Conservation (phyloP, 2,113 vertebrate species). For the Sigmodon hispidus region DNA sequence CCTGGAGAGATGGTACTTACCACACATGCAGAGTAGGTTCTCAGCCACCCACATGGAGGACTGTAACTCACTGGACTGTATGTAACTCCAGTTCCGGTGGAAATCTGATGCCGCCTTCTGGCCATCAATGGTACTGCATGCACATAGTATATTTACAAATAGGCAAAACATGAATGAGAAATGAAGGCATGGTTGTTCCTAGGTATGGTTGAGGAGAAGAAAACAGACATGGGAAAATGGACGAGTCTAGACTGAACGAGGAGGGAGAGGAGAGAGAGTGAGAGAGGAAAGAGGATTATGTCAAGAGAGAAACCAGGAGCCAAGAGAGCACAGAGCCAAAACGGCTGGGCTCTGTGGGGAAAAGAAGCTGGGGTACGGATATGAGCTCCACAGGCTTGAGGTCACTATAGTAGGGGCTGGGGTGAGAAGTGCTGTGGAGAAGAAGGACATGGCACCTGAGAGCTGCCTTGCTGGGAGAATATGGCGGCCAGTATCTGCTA, state of each 20-base stretch:
- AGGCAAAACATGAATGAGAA: background rate
- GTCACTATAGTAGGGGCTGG: background rate
- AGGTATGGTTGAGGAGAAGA: background rate
- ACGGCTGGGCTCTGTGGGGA: background rate
- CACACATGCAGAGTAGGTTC: background rate
- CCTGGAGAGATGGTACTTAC: background rate
- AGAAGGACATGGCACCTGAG: background rate
- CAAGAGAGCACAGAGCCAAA: background rate
- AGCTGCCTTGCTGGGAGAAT: background rate
- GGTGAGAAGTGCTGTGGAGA: background rate
- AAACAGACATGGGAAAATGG: background rate
- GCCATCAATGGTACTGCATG: background rate
- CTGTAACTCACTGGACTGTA: background rate
- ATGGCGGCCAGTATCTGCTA: background rate
- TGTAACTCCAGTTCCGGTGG: background rate
- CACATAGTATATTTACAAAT: background rate
- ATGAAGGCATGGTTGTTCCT: background rate
- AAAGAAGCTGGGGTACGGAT: background rate
- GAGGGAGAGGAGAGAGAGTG: background rate
- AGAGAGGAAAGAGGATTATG: background rate
- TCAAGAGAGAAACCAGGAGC: background rate
- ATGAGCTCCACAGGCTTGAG: too few species aligned
- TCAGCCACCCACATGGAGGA: background rate
- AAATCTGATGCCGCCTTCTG: background rate
- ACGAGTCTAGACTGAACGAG: background rate